These are phyloP conservation scores for Fulmarus glacialis DNA, from an alignment of 2,113 vertebrate species.

Conservation along the genomic window DNA sequence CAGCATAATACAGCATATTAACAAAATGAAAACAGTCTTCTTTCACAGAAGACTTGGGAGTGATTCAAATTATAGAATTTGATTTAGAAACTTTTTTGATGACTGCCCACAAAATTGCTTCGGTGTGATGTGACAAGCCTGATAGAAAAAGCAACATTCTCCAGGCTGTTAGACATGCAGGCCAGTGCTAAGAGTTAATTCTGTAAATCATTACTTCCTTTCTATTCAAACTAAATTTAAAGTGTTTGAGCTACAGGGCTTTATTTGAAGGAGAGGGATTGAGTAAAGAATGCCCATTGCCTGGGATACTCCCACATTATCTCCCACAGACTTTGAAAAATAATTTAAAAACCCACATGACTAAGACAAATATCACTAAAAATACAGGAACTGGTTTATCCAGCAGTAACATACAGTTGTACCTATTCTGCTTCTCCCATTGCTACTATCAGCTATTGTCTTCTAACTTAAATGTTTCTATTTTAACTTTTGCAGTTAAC, in stretches of 20 bases:
- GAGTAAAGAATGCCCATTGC: background rate
- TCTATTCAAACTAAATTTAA: background rate
- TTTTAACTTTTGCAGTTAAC: background rate
- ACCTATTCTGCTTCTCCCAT: background rate
- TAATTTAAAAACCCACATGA: background rate
- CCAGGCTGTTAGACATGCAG: background rate
- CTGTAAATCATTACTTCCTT: background rate
- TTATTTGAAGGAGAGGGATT: background rate
- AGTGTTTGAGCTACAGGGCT: background rate
- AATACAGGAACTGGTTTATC: background rate
- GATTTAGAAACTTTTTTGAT: background rate
- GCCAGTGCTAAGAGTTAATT: background rate
- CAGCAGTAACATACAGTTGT: background rate
- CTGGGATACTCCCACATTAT: background rate
- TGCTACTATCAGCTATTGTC: background rate
- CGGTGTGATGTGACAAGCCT: background rate
- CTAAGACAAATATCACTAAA: background rate
- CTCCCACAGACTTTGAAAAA: background rate
- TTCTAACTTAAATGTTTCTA: background rate
- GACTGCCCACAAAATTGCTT: background rate
- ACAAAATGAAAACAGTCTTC: background rate
- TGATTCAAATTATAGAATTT: background rate
- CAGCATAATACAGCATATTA: background rate
- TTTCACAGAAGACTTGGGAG: background rate
- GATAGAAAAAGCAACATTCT: background rate